These are phyloP conservation scores for Thecocarcelia acutangulata DNA, from an alignment of 2,888 invertebrate genomes.

Conservation along the genomic window DNA sequence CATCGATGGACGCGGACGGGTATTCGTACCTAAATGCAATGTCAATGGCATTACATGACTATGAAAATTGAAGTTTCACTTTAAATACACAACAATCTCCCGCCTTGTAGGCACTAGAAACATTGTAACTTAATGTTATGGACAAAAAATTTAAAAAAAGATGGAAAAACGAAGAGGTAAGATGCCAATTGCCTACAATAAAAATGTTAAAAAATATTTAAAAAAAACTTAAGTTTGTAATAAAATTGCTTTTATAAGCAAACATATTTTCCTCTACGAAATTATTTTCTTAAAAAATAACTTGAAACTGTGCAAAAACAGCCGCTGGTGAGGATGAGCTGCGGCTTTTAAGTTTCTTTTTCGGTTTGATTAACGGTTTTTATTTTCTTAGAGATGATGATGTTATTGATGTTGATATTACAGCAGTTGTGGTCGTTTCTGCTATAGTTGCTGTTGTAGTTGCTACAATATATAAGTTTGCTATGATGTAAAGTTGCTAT, in stretches of 20 bases:
- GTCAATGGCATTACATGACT: slow-evolving; percentile 73
- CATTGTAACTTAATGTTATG: slow-evolving; percentile 63
- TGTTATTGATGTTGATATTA: slow-evolving; percentile 30
- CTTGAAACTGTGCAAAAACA: slow-evolving; percentile 47
- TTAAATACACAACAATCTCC: slow-evolving; percentile 67
- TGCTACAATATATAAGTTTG: too few relatives aligned
- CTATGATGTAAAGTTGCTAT: slow-evolving; percentile 52
- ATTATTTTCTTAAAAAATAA: slow-evolving; percentile 37
- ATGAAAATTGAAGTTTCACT: slow-evolving; percentile 78
- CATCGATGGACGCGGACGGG: slow-evolving; percentile 23
- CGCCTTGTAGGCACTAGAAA: slow-evolving; percentile 61
- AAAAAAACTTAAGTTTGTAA: slow-evolving; percentile 36
- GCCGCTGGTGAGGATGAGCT: slow-evolving; percentile 40
- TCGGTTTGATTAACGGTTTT: slow-evolving; percentile 44
- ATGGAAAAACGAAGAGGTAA: slow-evolving; percentile 12
- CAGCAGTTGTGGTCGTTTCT: slow-evolving; percentile 4
- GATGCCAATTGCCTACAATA: slow-evolving; percentile 7
- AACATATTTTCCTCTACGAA: slow-evolving; percentile 6
- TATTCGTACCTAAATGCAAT: slow-evolving; percentile 55
- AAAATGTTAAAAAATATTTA: slow-evolving; percentile 11
- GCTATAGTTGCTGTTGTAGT: slow-evolving; percentile 30
- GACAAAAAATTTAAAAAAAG: slow-evolving; percentile 51
- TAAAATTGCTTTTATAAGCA: slow-evolving; percentile 23
- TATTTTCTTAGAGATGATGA: slow-evolving; percentile 6
- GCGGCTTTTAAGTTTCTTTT: slow-evolving; percentile 27